Conservation (phyloP, 2,797 vertebrate genomes). For the Lagocephalus sceleratus region DNA sequence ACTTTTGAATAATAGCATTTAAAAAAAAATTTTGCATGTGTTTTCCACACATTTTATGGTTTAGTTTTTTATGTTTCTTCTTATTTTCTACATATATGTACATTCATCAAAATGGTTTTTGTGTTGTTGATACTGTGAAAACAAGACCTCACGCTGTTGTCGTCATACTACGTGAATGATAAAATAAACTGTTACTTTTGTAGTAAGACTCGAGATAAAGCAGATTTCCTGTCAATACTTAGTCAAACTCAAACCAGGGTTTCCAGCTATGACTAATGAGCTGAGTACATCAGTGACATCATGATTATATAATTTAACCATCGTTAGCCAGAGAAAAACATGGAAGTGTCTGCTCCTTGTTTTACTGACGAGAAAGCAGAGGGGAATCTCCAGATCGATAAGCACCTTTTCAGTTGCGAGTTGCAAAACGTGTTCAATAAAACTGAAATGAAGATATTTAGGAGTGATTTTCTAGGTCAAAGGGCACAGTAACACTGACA, state of each 20-base stretch:
- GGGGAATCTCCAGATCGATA: slow-evolving; percentile 1
- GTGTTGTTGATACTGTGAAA: no score
- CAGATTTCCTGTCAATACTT: slow-evolving; percentile 53
- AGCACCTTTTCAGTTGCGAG: slow-evolving; percentile 19
- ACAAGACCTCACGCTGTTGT: no score
- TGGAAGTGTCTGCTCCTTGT: slow-evolving; percentile 28
- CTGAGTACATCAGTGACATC: slow-evolving; percentile 48
- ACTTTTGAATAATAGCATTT: no score
- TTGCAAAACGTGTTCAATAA: slow-evolving; percentile 6
- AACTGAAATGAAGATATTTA: slow-evolving; percentile 30
- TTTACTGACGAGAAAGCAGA: slow-evolving; percentile 17
- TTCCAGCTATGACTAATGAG: no score
- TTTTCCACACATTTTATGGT: no score
- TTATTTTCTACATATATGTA: no score
- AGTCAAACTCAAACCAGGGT: no score
- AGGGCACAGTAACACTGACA: slow-evolving; percentile 70
- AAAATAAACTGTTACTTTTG: slow-evolving; percentile 55
- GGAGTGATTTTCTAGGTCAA: slow-evolving; percentile 54
- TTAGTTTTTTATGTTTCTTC: no score
- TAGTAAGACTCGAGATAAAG: slow-evolving; percentile 51
- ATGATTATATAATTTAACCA: slow-evolving; percentile 55
- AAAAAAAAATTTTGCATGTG: no score
- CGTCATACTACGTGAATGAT: slow-evolving; percentile 3
- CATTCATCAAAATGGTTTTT: no score
- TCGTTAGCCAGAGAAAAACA: slow-evolving; percentile 27